Evolutionary conservation across 64 coral and sea anemone genomes (phyloP).

Genomic region (Dendrophyllia cribrosa): DNA sequence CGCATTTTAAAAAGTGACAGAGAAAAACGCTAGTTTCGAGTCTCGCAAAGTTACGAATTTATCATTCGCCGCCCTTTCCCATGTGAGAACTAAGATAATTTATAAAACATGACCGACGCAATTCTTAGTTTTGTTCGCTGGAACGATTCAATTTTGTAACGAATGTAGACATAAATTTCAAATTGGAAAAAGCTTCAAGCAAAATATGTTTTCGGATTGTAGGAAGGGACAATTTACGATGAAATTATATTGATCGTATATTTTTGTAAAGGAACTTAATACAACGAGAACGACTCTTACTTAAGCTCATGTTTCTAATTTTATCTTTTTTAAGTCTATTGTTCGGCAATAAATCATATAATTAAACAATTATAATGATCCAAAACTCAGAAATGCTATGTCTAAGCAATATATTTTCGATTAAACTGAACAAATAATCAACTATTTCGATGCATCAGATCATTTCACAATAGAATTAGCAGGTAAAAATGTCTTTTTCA

Average conservation of each 20-base stretch:
- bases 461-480: background rate
- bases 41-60: too few relatives aligned
- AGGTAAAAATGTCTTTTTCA: background rate
- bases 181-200: background rate
- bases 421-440: background rate
- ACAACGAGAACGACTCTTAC: too few relatives aligned
- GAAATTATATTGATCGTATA: too few relatives aligned
- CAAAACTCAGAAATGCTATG: background rate
- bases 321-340: too few relatives aligned
- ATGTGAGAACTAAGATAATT: background rate
- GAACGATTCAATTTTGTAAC: background rate
- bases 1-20: too few relatives aligned
- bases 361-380: background rate
- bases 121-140: background rate
- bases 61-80: too few relatives aligned
- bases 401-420: background rate
- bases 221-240: too few relatives aligned
- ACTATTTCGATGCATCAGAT: background rate
- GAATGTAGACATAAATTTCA: background rate
- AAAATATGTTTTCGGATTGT: too few relatives aligned
- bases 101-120: background rate
- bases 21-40: too few relatives aligned
- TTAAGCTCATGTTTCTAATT: too few relatives aligned
- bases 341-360: too few relatives aligned
- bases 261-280: too few relatives aligned